Conservation (phyloP, 2,888 invertebrate species). For the Polydrusus cervinus region DNA sequence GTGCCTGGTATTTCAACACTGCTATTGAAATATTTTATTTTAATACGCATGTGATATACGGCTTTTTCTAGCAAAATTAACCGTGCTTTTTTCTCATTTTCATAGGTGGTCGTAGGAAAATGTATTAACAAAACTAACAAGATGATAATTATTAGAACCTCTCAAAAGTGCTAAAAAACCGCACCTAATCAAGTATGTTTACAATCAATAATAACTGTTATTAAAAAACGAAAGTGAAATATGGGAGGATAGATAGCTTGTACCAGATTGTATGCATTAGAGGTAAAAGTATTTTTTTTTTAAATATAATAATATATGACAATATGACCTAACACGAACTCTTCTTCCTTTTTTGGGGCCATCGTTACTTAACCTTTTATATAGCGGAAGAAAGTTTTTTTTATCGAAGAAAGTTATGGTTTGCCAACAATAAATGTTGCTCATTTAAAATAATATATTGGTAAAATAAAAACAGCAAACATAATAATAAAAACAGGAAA, state of each 20-base stretch:
- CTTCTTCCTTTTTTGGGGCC: neutral
- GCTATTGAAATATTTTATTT: no score
- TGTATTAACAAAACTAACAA: no score
- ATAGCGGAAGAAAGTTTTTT: constrained; percentile 3
- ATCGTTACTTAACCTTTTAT: constrained; percentile 4
- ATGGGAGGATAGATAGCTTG: neutral
- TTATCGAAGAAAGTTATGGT: constrained; percentile 18
- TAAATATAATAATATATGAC: constrained; percentile 8
- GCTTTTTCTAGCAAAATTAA: no score
- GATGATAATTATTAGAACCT: no score
- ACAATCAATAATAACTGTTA: constrained; percentile 5
- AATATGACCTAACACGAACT: constrained; percentile 12
- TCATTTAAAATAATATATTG: neutral
- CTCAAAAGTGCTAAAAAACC: no score
- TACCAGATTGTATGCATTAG: neutral
- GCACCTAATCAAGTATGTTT: neutral
- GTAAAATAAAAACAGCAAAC: no score
- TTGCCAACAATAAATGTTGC: neutral
- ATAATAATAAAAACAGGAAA: no score
- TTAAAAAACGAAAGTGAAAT: constrained; percentile 22
- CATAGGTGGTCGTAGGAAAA: no score
- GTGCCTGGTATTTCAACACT: no score
- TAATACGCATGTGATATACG: no score
- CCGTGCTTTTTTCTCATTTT: no score
- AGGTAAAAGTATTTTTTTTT: constrained; percentile 1